Conservation (phyloP, 1,140 invertebrate species). For the Bombyx mori region DNA sequence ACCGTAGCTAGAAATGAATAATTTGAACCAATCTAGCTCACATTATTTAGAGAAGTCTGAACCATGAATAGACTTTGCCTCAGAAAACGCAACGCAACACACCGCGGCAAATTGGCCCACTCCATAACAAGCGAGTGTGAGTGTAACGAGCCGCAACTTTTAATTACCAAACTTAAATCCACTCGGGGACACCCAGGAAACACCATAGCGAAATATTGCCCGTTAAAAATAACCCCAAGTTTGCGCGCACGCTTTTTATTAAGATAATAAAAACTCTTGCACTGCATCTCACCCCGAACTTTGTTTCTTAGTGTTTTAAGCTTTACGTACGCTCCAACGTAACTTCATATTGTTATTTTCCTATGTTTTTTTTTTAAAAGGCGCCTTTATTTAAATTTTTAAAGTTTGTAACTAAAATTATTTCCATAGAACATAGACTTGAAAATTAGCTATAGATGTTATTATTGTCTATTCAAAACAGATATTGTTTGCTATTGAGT, state of each 20-base stretch:
- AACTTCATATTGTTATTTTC: conserved; percentile 34
- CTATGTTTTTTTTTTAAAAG: too few relatives aligned
- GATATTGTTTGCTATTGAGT: too few relatives aligned
- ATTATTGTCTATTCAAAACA: too few relatives aligned
- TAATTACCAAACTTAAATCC: conserved; percentile 46
- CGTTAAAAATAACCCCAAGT: conserved; percentile 16
- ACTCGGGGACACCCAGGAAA: conserved; percentile 23
- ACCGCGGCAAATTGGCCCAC: conserved; percentile 20
- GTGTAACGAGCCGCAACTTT: conserved; percentile 41
- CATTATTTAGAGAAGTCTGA: too few relatives aligned
- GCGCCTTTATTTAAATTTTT: too few relatives aligned
- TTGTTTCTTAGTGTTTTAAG: conserved; percentile 1
- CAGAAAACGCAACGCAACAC: background rate
- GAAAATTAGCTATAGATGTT: too few relatives aligned
- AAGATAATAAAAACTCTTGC: conserved; percentile 32
- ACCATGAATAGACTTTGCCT: too few relatives aligned
- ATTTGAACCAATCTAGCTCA: too few relatives aligned
- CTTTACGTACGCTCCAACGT: conserved; percentile 23
- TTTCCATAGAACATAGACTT: too few relatives aligned
- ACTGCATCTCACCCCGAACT: conserved; percentile 25
- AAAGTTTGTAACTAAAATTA: too few relatives aligned
- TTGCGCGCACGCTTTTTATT: conserved; percentile 24
- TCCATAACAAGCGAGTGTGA: conserved; percentile 15
- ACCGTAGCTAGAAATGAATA: too few relatives aligned
- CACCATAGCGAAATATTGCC: conserved; percentile 16